phyloP scores from a whole-genome alignment of 2,888 invertebrate species.

The Tetramorium bicarinatum region DNA sequence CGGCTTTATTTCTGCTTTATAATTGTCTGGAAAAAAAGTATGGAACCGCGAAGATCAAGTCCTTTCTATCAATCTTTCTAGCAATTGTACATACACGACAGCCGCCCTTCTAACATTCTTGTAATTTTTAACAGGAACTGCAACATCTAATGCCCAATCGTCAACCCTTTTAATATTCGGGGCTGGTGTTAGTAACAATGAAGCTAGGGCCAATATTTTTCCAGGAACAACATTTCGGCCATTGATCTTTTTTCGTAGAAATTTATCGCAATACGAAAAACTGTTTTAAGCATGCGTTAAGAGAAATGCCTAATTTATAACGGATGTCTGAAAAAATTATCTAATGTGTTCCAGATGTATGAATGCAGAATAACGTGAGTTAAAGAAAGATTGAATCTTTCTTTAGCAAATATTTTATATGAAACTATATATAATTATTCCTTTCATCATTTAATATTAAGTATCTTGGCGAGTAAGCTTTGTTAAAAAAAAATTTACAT shows the following conservation, averaged over 20 bases:
- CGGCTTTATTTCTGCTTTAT: slow-evolving; percentile 5
- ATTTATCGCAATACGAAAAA: slow-evolving; percentile 2
- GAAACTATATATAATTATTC: neutral
- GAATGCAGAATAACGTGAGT: neutral
- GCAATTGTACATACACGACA: slow-evolving; percentile 34
- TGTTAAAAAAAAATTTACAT: neutral
- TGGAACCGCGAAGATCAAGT: slow-evolving; percentile 18
- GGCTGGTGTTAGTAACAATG: slow-evolving; percentile 29
- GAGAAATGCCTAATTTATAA: slow-evolving; percentile 4
- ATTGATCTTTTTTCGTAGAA: slow-evolving; percentile 16
- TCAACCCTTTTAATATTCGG: slow-evolving; percentile 34
- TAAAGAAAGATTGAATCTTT: neutral
- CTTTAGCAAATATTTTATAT: neutral
- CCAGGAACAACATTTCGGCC: slow-evolving; percentile 24
- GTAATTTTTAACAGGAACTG: slow-evolving; percentile 56
- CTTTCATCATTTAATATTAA: neutral
- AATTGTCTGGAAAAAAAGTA: slow-evolving; percentile 6
- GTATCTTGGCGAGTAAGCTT: neutral
- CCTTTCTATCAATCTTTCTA: slow-evolving; percentile 21
- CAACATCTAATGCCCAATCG: slow-evolving; percentile 52
- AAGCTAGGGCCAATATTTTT: slow-evolving; percentile 16
- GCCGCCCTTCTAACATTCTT: slow-evolving; percentile 30
- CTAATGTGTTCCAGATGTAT: neutral
- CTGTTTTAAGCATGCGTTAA: no score
- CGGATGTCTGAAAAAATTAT: neutral